Evolutionary conservation across 2,888 invertebrate species (phyloP).

Genomic region (Chirona hameri): DNA sequence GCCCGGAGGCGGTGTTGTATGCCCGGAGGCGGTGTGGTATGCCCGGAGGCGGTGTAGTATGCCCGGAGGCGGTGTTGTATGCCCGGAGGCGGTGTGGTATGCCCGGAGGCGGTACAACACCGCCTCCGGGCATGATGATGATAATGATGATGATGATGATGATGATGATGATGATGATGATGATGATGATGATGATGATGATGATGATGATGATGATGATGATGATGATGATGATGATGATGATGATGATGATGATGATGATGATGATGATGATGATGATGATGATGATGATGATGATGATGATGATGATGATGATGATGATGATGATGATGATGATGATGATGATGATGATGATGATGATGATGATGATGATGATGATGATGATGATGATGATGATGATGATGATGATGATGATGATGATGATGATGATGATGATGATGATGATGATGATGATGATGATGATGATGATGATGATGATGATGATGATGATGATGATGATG

Average conservation of each 20-base stretch:
- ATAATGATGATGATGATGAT: conserved; percentile 22
- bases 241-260: conserved; percentile 22
- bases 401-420: conserved; percentile 22
- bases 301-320: conserved; percentile 22
- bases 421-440: conserved; percentile 22
- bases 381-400: conserved; percentile 22
- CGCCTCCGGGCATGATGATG: no score
- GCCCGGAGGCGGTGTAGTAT: no score
- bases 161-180: conserved; percentile 22
- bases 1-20: no score
- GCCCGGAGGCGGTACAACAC: no score
- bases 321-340: conserved; percentile 22
- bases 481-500: conserved; percentile 22
- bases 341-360: conserved; percentile 22
- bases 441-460: conserved; percentile 22
- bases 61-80: no score
- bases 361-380: conserved; percentile 22
- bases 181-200: conserved; percentile 22
- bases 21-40: no score
- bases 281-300: conserved; percentile 22
- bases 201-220: conserved; percentile 22
- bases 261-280: conserved; percentile 22
- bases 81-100: no score
- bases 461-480: conserved; percentile 22
- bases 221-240: conserved; percentile 22